Conservation (phyloP, 1,140 invertebrate species). For the Trissolcus basalis region DNA sequence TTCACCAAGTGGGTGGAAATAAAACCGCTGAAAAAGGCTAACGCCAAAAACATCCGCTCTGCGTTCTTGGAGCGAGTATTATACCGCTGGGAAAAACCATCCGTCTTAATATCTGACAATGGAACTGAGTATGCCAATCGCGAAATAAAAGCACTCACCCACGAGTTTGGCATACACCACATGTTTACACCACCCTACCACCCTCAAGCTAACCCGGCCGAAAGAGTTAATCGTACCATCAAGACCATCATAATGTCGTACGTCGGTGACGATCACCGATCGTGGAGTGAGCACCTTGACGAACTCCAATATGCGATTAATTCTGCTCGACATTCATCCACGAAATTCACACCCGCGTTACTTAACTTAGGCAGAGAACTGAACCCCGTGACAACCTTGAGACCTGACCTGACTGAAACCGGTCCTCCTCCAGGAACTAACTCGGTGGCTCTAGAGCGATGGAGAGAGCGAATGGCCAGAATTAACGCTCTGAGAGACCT, state of each 20-base stretch:
- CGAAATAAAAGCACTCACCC: neutral
- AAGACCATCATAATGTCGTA: neutral
- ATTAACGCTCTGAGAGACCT: neutral
- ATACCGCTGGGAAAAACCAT: constrained; percentile 21
- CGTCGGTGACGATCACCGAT: neutral
- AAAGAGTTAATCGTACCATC: neutral
- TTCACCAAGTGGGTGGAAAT: constrained; percentile 39
- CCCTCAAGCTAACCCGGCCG: neutral
- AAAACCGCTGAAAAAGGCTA: constrained; percentile 1
- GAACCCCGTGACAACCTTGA: neutral
- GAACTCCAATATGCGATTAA: constrained; percentile 6
- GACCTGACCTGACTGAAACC: neutral
- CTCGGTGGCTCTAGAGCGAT: neutral
- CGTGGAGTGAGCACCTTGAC: neutral
- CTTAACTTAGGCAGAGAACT: neutral
- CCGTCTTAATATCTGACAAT: constrained; percentile 40
- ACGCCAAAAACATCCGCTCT: constrained; percentile 25
- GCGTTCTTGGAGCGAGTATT: constrained; percentile 4
- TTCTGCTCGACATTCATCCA: neutral
- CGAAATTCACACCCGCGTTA: neutral
- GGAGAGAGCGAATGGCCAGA: neutral
- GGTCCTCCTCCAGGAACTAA: neutral
- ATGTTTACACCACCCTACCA: neutral
- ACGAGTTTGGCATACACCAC: neutral
- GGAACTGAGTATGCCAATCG: constrained; percentile 19